Evolutionary conservation across 2,797 vertebrate genomes (phyloP).

Genomic region (Furcifer pardalis): DNA sequence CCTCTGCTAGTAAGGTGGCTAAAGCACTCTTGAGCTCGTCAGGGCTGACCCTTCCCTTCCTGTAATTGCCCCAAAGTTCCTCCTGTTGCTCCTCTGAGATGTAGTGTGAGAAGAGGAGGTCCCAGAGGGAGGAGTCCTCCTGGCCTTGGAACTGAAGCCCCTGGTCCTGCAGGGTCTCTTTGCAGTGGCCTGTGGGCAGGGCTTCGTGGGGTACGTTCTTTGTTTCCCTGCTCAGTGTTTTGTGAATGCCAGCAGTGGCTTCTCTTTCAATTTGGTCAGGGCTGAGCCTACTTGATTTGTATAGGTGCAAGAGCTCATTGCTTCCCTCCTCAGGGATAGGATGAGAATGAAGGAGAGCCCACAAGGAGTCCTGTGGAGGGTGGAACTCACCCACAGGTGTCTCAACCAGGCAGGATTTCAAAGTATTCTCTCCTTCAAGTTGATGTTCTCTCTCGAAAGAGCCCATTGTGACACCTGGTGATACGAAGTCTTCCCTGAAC

Average conservation of each 20-base stretch:
- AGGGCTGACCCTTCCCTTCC: too few species aligned
- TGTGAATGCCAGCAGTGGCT: neutral
- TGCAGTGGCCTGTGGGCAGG: neutral
- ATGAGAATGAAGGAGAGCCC: conserved; percentile 85
- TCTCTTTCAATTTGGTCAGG: conserved; percentile 29
- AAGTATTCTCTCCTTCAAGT: too few species aligned
- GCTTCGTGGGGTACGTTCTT: fast-evolving
- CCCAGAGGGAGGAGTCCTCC: conserved; percentile 38
- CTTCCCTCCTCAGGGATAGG: conserved; percentile 79
- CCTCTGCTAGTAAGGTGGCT: too few species aligned
- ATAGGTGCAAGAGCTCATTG: conserved; percentile 75
- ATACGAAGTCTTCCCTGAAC: neutral
- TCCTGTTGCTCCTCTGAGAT: conserved; percentile 27
- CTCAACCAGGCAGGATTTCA: conserved; percentile 67
- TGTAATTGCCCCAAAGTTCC: conserved; percentile 15
- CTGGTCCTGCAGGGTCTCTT: conserved; percentile 64
- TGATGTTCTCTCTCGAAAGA: too few species aligned
- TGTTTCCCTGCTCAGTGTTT: neutral
- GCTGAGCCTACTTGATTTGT: conserved; percentile 26
- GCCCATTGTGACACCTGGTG: too few species aligned
- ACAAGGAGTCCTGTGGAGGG: conserved; percentile 79
- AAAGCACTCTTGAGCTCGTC: conserved; percentile 73
- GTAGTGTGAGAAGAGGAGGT: conserved; percentile 29
- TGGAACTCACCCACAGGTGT: conserved; percentile 76
- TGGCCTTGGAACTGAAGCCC: conserved; percentile 36